Percentiles rank a stretch among this genome's conserved stretches.
Evolutionary conservation across 2,113 vertebrate genomes (phyloP).

Genomic region (Barbus barbus): DNA sequence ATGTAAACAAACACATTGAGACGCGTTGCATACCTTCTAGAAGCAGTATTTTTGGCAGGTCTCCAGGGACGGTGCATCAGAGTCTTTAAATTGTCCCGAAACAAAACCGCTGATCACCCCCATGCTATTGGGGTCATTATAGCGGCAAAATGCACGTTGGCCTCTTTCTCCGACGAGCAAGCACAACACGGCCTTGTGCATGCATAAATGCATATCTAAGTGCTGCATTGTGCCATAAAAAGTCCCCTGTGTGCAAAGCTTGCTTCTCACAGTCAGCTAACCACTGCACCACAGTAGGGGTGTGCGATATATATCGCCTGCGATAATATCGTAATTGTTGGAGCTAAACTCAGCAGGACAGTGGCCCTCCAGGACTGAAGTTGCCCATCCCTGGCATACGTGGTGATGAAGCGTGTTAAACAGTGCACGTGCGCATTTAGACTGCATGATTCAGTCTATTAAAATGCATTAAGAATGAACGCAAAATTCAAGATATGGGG

Average conservation of each 20-base stretch:
- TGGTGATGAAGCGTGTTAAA: too few species aligned
- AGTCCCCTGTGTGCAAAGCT: constrained; percentile 1
- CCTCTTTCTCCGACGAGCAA: constrained; percentile 49
- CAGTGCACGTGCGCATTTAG: too few species aligned
- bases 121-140: constrained; percentile 66
- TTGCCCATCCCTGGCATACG: too few species aligned
- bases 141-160: constrained; percentile 57
- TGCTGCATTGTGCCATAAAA: constrained; percentile 16
- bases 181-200: not conserved
- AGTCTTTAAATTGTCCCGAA: constrained; percentile 63
- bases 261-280: constrained; percentile 29
- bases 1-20: constrained; percentile 53
- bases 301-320: too few species aligned
- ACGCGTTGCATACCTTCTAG: not conserved
- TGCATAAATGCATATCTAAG: constrained; percentile 37
- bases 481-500: too few species aligned
- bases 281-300: constrained; percentile 23
- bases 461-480: too few species aligned
- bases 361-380: too few species aligned
- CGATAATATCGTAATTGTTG: too few species aligned
- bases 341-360: too few species aligned
- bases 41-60: constrained; percentile 61
- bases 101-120: constrained; percentile 33
- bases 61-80: constrained; percentile 61
- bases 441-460: too few species aligned